Conservation (phyloP, 2,888 invertebrate genomes). For the Coenonympha glycerion region DNA sequence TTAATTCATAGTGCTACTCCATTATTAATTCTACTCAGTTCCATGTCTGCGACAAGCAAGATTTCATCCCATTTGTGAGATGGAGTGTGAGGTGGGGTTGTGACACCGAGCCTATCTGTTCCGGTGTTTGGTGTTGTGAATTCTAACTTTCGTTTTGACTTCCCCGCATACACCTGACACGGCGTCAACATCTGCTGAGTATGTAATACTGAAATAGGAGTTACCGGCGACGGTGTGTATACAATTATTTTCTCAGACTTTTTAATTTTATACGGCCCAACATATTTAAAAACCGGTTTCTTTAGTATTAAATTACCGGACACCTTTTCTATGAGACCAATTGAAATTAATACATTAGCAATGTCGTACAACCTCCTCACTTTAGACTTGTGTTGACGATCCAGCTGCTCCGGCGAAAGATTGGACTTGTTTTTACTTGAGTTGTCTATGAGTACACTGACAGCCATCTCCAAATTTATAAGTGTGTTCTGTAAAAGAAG, state of each 20-base stretch:
- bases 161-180: conserved; percentile 55
- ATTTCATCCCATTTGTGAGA: conserved; percentile 76
- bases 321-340: conserved; percentile 82
- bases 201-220: conserved; percentile 52
- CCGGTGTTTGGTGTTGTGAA: conserved; percentile 59
- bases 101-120: conserved; percentile 55
- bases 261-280: conserved; percentile 70
- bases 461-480: conserved; percentile 81
- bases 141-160: conserved; percentile 68
- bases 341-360: conserved; percentile 84
- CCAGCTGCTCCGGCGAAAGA: conserved; percentile 68
- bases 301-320: conserved; percentile 76
- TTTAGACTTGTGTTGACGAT: conserved; percentile 79
- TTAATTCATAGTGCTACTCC: conserved; percentile 56
- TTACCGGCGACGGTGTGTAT: conserved; percentile 56
- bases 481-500: conserved; percentile 73
- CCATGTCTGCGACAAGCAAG: conserved; percentile 75
- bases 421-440: conserved; percentile 66
- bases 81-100: conserved; percentile 64
- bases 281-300: conserved; percentile 81
- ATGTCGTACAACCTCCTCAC: conserved; percentile 85
- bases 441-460: conserved; percentile 77
- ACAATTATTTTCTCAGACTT: conserved; percentile 46
- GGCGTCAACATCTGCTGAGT: conserved; percentile 44
- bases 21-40: conserved; percentile 74